Evolutionary conservation across 2,888 invertebrate species (phyloP).

Genomic region (Caenorhabditis uteleia): DNA sequence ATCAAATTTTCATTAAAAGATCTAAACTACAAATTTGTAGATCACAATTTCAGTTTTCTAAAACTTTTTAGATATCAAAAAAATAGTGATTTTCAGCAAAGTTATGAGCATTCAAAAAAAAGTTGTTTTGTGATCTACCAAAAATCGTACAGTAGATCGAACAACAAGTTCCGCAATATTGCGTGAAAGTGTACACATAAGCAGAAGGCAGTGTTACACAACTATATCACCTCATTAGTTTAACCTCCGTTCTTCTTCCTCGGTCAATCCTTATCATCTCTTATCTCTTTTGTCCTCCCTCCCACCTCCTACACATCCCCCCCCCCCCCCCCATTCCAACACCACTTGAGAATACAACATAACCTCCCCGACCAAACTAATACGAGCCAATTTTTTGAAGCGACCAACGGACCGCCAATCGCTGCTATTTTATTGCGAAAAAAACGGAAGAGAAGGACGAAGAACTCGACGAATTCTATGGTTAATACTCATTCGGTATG

Average conservation of each 20-base stretch:
- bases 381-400: slow-evolving; percentile 43
- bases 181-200: no score
- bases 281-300: slow-evolving; percentile 18
- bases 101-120: no score
- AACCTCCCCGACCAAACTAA: no score
- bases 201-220: slow-evolving; percentile 15
- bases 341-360: neutral
- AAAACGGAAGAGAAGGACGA: slow-evolving; percentile 54
- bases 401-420: slow-evolving; percentile 61
- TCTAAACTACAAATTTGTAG: no score
- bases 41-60: no score
- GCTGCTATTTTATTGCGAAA: slow-evolving; percentile 63
- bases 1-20: no score
- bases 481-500: slow-evolving; percentile 28
- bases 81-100: no score
- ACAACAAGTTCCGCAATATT: no score
- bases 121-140: no score
- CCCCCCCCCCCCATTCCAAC: slow-evolving; percentile 4
- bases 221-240: neutral
- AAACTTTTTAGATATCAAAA: no score
- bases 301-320: slow-evolving; percentile 13
- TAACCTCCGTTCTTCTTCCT: slow-evolving; percentile 5
- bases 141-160: no score
- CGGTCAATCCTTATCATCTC: slow-evolving; percentile 2
- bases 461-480: slow-evolving; percentile 46